A percentile compares a stretch with the other conserved stretches of the same genome.
phyloP scores from a whole-genome alignment of 2,888 invertebrate genomes.

The Ormyrus pomaceus region DNA sequence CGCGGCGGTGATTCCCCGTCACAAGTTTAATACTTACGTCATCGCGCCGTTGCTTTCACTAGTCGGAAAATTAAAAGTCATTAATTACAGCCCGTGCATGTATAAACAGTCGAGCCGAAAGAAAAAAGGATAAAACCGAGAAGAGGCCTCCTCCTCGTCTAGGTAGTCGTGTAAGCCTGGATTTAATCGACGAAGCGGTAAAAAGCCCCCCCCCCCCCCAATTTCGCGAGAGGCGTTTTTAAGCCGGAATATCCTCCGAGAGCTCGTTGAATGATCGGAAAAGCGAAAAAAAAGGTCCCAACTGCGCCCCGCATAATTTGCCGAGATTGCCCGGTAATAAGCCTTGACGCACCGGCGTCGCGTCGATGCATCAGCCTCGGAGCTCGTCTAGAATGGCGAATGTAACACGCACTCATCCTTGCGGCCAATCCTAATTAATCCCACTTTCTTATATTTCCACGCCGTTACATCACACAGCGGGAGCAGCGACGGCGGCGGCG shows the following conservation, averaged over 20 bases:
- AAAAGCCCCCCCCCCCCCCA: no score
- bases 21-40: slow-evolving; percentile 31
- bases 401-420: no score
- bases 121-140: no score
- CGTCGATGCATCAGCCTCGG: background rate
- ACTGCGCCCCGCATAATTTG: slow-evolving; percentile 5
- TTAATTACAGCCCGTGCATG: slow-evolving; percentile 8
- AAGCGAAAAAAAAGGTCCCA: background rate
- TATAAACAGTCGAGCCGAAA: background rate
- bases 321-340: background rate
- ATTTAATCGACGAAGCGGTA: no score
- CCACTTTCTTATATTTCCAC: background rate
- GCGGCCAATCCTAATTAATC: slow-evolving; percentile 13
- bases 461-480: background rate
- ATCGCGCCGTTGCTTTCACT: slow-evolving; percentile 35
- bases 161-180: no score
- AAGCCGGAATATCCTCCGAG: no score
- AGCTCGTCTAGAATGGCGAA: background rate
- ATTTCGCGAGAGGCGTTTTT: no score
- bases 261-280: no score
- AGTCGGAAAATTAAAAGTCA: slow-evolving; percentile 34
- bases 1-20: slow-evolving; percentile 34
- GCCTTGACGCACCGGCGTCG: background rate
- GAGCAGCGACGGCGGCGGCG: no score
- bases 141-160: no score